These are phyloP conservation scores for Trinectes maculatus DNA, from an alignment of 2,113 vertebrate species.

Conservation along the genomic window DNA sequence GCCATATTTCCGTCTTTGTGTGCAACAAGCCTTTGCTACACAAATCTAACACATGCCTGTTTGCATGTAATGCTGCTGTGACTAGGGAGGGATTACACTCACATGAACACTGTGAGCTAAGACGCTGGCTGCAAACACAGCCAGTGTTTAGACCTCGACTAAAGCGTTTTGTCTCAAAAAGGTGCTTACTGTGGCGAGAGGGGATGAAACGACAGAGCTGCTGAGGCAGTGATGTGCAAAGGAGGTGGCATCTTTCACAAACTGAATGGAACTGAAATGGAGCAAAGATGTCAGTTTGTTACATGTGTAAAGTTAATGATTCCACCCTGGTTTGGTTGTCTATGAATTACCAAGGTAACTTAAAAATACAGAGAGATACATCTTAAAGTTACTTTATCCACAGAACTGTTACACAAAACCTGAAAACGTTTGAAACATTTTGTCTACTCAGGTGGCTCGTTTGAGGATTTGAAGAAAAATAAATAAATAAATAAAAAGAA, in stretches of 20 bases:
- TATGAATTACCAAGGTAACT: background rate
- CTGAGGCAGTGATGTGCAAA: constrained; percentile 11
- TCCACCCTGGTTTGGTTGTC: background rate
- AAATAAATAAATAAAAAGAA: background rate
- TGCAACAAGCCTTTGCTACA: constrained; percentile 44
- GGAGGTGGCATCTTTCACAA: background rate
- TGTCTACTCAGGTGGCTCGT: too few relatives aligned
- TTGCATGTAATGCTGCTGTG: constrained; percentile 43
- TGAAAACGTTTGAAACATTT: background rate
- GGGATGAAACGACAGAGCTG: constrained; percentile 18
- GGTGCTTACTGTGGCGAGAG: constrained; percentile 25
- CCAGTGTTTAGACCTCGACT: constrained; percentile 34
- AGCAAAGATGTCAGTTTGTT: background rate
- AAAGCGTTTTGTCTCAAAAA: constrained; percentile 25
- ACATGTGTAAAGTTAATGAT: too few relatives aligned
- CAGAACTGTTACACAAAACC: too few relatives aligned
- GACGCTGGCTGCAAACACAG: constrained; percentile 34
- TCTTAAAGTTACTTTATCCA: too few relatives aligned
- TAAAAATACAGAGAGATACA: background rate
- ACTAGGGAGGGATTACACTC: constrained; percentile 63
- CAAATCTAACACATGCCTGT: constrained; percentile 65
- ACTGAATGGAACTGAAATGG: background rate
- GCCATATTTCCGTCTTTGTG: constrained; percentile 38
- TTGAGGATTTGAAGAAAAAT: too few relatives aligned
- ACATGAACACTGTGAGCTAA: constrained; percentile 54